Evolutionary conservation across 2,113 vertebrate species (phyloP).

Genomic region (Rhadina sibilatrix): DNA sequence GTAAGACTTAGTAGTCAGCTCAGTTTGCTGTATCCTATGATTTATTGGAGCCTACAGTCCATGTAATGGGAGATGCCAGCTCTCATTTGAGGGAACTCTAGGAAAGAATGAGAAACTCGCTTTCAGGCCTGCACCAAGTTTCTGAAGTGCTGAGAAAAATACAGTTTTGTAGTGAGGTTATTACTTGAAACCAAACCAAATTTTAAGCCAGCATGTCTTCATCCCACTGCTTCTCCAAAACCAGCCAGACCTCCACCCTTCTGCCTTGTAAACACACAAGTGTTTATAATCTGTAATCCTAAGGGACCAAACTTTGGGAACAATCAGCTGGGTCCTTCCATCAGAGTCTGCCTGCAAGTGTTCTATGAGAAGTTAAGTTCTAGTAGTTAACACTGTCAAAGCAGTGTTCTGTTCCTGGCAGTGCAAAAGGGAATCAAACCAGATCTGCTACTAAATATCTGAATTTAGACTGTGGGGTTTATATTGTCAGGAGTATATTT

Average conservation of each 20-base stretch:
- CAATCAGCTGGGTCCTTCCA: neutral
- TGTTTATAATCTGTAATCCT: neutral
- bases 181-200: neutral
- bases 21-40: slow-evolving; percentile 32
- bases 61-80: slow-evolving; percentile 32
- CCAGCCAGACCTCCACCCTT: neutral
- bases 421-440: neutral
- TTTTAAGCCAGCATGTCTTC: neutral
- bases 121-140: neutral
- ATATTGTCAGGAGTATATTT: neutral
- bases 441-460: neutral
- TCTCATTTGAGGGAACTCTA: neutral
- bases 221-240: neutral
- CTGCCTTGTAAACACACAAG: neutral
- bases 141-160: neutral
- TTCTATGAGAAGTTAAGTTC: neutral
- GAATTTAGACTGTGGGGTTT: neutral
- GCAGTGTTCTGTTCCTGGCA: neutral
- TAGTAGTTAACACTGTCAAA: neutral
- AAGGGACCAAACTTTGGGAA: neutral
- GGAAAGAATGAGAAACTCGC: neutral
- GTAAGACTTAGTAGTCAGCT: neutral
- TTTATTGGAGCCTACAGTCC: slow-evolving; percentile 11
- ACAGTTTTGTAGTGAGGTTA: neutral
- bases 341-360: neutral